Base-by-base conservation (phyloP, 2,113 vertebrate genomes). In the Anhinga rufa region DNA sequence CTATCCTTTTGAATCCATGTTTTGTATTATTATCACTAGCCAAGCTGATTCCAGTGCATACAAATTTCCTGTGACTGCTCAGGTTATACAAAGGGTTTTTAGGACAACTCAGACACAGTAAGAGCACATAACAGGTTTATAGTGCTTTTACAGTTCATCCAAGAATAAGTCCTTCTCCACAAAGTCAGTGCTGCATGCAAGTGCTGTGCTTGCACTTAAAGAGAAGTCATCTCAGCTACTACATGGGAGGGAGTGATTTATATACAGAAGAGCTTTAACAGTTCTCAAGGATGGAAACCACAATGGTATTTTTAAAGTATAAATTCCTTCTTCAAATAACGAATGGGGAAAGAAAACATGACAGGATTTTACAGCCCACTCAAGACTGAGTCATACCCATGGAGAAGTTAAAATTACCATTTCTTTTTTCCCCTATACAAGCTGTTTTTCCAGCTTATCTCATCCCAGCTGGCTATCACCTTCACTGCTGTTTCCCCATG, bases 301-400 rank as follows among this genome's bases (percentile, higher is more conserved):
- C 46, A 71, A 58, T 18, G 32, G 9, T 38, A 93, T 74, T 94
- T 93, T 90, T 60, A 83, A 83, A 42, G 78, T 86, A 93, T 38
- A 80, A 81, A 81, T 71, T 88, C 40, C 22, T 70, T 94, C 46
- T 71, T 86, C 64, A 19, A 69, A n/a, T 42, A 72, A 87, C 0
- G 3, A 80, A 90, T 8, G 74, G 14, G 7, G 19, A 22, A 4
- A 7, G 40, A 86, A 86, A 79, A 14, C 14, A 86, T 22, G 17
- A 62, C 32, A 68, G 21, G 46, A 92, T 65, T 92, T 87, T 87
- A 61, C 57, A 91, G 52, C 52, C 78, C 44, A 95, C 87, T 87
- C 40, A 79, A 76, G 31, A 94, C 25, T 93, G 89, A 95, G 61
- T 92, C 96, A 96, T 93, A 87, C 21, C 13, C 36, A 85, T 12